A percentile compares a stretch with the other conserved stretches of the same genome.
These are phyloP conservation scores for Aldrovandia affinis DNA, from an alignment of 2,797 vertebrate genomes.

Conservation along the genomic window DNA sequence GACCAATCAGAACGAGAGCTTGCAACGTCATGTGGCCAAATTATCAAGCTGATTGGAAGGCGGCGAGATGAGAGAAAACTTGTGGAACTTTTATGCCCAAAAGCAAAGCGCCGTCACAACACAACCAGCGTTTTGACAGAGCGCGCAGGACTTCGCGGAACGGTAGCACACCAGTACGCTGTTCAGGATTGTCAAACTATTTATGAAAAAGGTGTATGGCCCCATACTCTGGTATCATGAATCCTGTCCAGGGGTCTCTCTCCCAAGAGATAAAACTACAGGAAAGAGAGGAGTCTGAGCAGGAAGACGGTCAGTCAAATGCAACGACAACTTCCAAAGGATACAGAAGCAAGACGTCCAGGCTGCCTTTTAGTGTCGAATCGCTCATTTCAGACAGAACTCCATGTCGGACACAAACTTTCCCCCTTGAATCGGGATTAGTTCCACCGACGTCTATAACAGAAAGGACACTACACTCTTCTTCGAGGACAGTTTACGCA, in stretches of 20 bases:
- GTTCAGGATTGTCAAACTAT: slow-evolving; percentile 47
- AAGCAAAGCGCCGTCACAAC: slow-evolving; percentile 56
- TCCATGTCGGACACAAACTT: slow-evolving; percentile 54
- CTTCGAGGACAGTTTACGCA: slow-evolving; percentile 59
- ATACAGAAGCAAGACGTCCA: slow-evolving; percentile 65
- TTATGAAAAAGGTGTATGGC: slow-evolving; percentile 74
- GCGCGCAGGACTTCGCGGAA: slow-evolving; percentile 39
- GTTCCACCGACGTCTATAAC: slow-evolving; percentile 42
- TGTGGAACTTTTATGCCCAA: slow-evolving; percentile 62
- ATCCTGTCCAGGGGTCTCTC: slow-evolving; percentile 74
- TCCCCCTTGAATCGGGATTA: slow-evolving; percentile 49
- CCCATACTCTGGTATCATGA: slow-evolving; percentile 78
- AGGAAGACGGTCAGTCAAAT: slow-evolving; percentile 56
- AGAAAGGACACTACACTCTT: slow-evolving; percentile 60
- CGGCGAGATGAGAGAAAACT: slow-evolving; percentile 69
- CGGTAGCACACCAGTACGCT: slow-evolving; percentile 15
- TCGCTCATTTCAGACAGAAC: slow-evolving; percentile 77
- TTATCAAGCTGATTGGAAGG: slow-evolving; percentile 68
- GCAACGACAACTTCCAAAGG: slow-evolving; percentile 63
- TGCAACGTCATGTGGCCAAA: slow-evolving; percentile 62
- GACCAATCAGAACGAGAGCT: slow-evolving; percentile 63
- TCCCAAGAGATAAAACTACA: slow-evolving; percentile 61
- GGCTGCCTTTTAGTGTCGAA: slow-evolving; percentile 82
- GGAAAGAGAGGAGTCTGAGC: slow-evolving; percentile 55
- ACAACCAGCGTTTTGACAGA: slow-evolving; percentile 46